These are phyloP conservation scores for Cryptophagus acutangulus DNA, from an alignment of 2,888 invertebrate species.

Conservation along the genomic window DNA sequence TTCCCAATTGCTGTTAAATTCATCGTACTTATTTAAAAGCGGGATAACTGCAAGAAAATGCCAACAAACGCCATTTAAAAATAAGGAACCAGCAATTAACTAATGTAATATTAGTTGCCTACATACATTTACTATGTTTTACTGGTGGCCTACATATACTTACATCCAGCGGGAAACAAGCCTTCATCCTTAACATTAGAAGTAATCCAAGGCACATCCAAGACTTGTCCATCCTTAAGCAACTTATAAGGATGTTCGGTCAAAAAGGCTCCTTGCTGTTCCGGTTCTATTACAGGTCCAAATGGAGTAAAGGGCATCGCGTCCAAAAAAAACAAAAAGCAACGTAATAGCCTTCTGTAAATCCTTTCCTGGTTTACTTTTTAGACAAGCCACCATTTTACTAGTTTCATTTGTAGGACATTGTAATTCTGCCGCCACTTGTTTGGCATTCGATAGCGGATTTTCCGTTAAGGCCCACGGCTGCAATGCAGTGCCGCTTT, in stretches of 20 bases:
- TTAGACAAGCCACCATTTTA: constrained; percentile 62
- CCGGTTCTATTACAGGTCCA: constrained; percentile 40
- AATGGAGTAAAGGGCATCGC: constrained; percentile 35
- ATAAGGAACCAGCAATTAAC: no score
- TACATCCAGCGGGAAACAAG: constrained; percentile 63
- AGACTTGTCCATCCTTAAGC: constrained; percentile 55
- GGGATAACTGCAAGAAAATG: constrained; percentile 26
- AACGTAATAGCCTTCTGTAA: constrained; percentile 54
- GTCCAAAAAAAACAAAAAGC: constrained; percentile 56
- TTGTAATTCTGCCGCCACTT: constrained; percentile 56
- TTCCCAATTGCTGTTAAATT: constrained; percentile 39
- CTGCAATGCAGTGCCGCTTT: constrained; percentile 63
- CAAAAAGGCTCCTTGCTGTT: constrained; percentile 58
- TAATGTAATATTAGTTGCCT: no score
- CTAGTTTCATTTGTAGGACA: constrained; percentile 54
- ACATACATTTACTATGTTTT: no score
- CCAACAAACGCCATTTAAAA: no score
- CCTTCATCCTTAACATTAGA: constrained; percentile 69
- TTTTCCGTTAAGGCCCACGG: constrained; percentile 53
- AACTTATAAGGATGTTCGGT: constrained; percentile 59
- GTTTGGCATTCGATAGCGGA: constrained; percentile 56
- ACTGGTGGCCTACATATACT: constrained; percentile 15
- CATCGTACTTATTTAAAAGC: constrained; percentile 38
- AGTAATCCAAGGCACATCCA: constrained; percentile 65
- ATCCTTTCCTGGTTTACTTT: constrained; percentile 53